Percentiles rank a stretch among this genome's conserved stretches.
These are phyloP conservation scores for Drosophila ezoana DNA, from an alignment of 2,888 invertebrate genomes.

Conservation along the genomic window DNA sequence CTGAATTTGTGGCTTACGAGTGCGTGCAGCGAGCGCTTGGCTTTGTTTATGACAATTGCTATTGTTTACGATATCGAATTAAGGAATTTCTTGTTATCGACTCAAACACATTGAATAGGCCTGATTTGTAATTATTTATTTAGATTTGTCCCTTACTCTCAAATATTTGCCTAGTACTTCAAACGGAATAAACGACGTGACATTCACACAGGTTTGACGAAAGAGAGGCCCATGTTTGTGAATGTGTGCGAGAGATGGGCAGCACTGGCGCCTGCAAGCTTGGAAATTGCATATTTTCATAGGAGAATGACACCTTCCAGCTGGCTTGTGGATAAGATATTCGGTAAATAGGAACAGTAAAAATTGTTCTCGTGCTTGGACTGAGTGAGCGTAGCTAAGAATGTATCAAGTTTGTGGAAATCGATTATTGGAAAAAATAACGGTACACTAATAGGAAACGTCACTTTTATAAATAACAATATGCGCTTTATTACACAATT, in stretches of 20 bases:
- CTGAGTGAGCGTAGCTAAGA: no score
- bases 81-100: not conserved
- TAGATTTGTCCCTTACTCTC: not conserved
- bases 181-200: not conserved
- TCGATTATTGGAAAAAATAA: not conserved
- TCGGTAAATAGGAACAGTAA: no score
- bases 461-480: constrained; percentile 15
- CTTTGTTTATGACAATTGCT: constrained; percentile 27
- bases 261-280: constrained; percentile 29
- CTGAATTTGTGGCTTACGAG: not conserved
- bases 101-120: no score
- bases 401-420: no score
- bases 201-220: not conserved
- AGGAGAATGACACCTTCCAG: constrained; percentile 12
- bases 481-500: constrained; percentile 22
- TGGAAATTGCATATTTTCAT: not conserved
- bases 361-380: no score
- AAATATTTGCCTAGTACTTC: not conserved
- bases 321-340: no score
- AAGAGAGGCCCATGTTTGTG: not conserved
- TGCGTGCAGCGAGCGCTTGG: not conserved
- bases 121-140: constrained; percentile 6
- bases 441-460: not conserved
- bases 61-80: constrained; percentile 25
- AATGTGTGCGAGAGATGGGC: constrained; percentile 16